A percentile compares a stretch with the other conserved stretches of the same genome.
phyloP scores from a whole-genome alignment of 2,113 vertebrate genomes.

The Pan paniscus region DNA sequence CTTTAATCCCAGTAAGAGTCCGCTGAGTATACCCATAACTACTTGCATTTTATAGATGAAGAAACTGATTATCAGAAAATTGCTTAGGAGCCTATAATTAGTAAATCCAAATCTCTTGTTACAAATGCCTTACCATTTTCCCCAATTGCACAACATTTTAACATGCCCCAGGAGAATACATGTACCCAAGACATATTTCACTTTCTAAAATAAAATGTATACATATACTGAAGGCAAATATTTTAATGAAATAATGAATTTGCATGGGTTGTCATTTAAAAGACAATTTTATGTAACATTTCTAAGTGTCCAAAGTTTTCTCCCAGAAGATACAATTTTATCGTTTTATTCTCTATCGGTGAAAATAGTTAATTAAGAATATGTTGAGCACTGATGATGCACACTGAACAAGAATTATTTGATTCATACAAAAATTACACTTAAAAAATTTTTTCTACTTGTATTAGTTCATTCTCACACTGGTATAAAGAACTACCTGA shows the following conservation, averaged over 20 bases:
- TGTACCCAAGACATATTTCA: neutral
- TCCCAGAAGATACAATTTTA: neutral
- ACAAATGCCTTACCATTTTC: neutral
- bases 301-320: neutral
- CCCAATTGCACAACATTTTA: neutral
- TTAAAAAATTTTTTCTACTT: neutral
- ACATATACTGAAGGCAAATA: neutral
- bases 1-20: neutral
- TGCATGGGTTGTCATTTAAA: neutral
- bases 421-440: neutral
- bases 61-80: neutral
- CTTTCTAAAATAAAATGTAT: neutral
- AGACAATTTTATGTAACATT: neutral
- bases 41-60: conserved; percentile 31
- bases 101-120: neutral
- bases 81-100: conserved; percentile 12
- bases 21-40: neutral
- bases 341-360: neutral
- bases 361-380: conserved; percentile 10
- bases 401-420: neutral
- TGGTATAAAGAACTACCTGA: too few relatives aligned
- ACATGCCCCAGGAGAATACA: neutral
- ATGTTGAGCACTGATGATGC: neutral
- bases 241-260: neutral
- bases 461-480: too few relatives aligned